Base-by-base conservation (phyloP, 2,888 invertebrate genomes). In the Brenthis ino region DNA sequence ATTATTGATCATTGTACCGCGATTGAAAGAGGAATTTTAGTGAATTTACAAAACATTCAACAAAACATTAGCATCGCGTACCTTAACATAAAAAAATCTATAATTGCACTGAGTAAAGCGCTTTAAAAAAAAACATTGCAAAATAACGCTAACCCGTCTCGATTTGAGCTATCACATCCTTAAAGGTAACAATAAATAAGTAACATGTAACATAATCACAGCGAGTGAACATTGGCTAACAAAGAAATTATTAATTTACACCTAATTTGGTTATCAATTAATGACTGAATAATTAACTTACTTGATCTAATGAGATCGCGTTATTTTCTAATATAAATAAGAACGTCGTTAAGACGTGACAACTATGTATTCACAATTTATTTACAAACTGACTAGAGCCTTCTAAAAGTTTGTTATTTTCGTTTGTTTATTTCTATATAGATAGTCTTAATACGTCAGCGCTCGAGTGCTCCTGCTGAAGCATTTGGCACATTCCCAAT, bases 201-300 rank as follows among this genome's bases (percentile, higher is more conserved):
- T 81, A 92, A 93, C 91, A 91, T 77, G 86, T 92, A 93, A 93
- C 91, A 87, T 87, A 92, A 93, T 92, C 91, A 93, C 92, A 93
- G 91, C 89, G 78, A 87, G 89, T 88, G 91, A 91, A 92, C 88
- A 92, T 92, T 91, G 89, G 89, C 93, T 93, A 93, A 92, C 92
- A 92, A 91, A 91, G 83, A 91, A 92, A 86, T 80, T 88, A 81
- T 85, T 80, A 84, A 84, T 81, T 84, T 90, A 91, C 85, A 76
- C 83, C 90, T 91, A 91, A 88, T 86, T 88, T 82, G 88, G 87
- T 89, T 91, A 90, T 88, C 87, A 90, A 89, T 91, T 91, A 90
- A 88, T 90, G 91, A 92, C 89, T 90, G 89, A 91, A 88, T 88
- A 79, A 77, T 77, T 89, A 91, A 85, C 90, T 92, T 92, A 92